phyloP scores from a whole-genome alignment of 53 echinoderm and acorn worm species.

The Paelopatides confundens region DNA sequence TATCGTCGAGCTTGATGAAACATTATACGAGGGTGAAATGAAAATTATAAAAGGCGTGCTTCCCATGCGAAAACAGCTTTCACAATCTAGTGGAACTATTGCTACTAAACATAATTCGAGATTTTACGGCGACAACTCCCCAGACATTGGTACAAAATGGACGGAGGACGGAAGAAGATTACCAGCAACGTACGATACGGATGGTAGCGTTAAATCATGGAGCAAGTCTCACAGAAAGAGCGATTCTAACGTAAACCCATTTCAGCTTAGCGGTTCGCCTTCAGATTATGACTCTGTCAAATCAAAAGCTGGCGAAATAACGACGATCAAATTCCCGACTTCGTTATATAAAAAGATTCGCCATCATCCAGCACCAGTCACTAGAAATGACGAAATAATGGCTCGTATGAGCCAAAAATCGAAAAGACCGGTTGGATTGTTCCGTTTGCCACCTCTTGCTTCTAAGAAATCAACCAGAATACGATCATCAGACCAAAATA shows the following conservation, averaged over 20 bases:
- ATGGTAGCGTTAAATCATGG: not conserved
- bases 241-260: not conserved
- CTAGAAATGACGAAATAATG: slow-evolving; percentile 56
- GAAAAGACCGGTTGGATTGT: slow-evolving; percentile 48
- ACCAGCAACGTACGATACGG: not conserved
- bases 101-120: not conserved
- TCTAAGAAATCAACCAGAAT: slow-evolving; percentile 1
- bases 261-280: not conserved
- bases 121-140: not conserved
- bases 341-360: slow-evolving; percentile 67
- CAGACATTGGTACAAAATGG: not conserved
- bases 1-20: slow-evolving; percentile 20
- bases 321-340: slow-evolving; percentile 64
- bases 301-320: slow-evolving; percentile 7
- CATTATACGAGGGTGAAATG: not conserved
- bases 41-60: not conserved
- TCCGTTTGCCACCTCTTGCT: slow-evolving; percentile 62
- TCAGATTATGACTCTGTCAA: not conserved
- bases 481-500: not conserved
- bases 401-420: slow-evolving; percentile 34
- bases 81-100: not conserved
- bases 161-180: not conserved
- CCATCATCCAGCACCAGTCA: slow-evolving; percentile 67
- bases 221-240: slow-evolving; percentile 17
- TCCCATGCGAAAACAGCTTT: not conserved